Evolutionary conservation across 2,113 vertebrate genomes (phyloP).

Genomic region (Lanius collurio): DNA sequence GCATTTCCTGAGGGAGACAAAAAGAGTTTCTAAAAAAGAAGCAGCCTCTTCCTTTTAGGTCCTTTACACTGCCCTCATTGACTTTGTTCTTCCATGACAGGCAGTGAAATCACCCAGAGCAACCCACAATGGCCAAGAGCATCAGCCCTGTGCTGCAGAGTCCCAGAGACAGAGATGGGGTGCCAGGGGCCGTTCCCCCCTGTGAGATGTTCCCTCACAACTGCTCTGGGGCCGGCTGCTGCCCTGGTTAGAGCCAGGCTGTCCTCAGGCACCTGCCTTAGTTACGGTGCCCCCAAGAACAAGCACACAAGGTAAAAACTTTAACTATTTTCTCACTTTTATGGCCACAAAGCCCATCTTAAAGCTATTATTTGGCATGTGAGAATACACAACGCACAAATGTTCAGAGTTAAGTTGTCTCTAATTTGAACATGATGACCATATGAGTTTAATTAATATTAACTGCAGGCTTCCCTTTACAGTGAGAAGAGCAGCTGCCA

Average conservation of each 20-base stretch:
- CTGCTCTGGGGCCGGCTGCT: fast-evolving
- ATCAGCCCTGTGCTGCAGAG: fast-evolving
- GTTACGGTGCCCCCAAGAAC: neutral
- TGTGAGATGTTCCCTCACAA: fast-evolving
- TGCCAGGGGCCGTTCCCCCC: neutral
- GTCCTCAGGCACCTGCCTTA: neutral
- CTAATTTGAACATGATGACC: neutral
- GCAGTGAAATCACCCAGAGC: neutral
- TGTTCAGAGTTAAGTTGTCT: neutral
- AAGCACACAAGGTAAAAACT: neutral
- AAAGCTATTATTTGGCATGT: neutral
- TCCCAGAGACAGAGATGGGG: fast-evolving
- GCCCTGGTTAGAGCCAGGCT: neutral
- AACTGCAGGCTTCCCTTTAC: neutral
- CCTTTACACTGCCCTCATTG: neutral
- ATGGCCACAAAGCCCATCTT: neutral
- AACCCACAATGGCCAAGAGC: neutral
- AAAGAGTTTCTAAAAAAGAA: neutral
- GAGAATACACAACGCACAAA: neutral
- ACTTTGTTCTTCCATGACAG: neutral
- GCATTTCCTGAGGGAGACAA: neutral
- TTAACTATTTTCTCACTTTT: neutral
- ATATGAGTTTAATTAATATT: neutral
- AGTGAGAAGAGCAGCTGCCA: neutral
- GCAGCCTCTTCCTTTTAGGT: neutral